A percentile compares a stretch with the other conserved stretches of the same genome.
These are phyloP conservation scores for Ectropis crepuscularia DNA, from an alignment of 2,888 invertebrate genomes.

Conservation along the genomic window DNA sequence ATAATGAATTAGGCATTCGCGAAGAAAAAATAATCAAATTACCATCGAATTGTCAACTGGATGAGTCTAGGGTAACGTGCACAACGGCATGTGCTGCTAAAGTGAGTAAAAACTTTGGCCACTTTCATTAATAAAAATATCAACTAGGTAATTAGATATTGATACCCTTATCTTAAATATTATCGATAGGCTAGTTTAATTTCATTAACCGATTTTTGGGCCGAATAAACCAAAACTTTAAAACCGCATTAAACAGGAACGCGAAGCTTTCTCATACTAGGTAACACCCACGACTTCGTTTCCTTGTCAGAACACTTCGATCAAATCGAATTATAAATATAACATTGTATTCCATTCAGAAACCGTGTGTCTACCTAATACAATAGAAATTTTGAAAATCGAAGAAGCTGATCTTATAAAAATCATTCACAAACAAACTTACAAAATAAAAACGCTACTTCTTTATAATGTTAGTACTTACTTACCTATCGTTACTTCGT, in stretches of 20 bases:
- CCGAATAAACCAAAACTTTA: not conserved
- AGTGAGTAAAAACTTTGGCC: slow-evolving; percentile 37
- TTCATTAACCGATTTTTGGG: not conserved
- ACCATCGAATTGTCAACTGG: slow-evolving; percentile 1
- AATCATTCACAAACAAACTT: too few species aligned
- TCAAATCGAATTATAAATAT: too few species aligned
- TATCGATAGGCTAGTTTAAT: slow-evolving; percentile 7
- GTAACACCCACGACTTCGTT: too few species aligned
- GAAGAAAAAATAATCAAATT: not conserved
- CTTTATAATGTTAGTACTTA: too few species aligned
- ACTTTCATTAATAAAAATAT: slow-evolving; percentile 29
- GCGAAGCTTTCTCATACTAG: too few species aligned
- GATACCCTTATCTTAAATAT: slow-evolving; percentile 28
- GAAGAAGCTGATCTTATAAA: too few species aligned
- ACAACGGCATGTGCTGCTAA: slow-evolving; percentile 39
- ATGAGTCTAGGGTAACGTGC: slow-evolving; percentile 43
- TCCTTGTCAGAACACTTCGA: too few species aligned
- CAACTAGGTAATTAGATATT: slow-evolving; percentile 26
- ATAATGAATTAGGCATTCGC: not conserved
- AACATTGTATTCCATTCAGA: too few species aligned
- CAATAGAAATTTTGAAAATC: too few species aligned
- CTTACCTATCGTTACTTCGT: too few species aligned
- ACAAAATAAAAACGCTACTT: too few species aligned
- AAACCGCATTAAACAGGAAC: not conserved
- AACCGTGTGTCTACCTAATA: too few species aligned